Percentiles rank a stretch among this genome's conserved stretches.
These are phyloP conservation scores for Lota lota DNA, from an alignment of 2,113 vertebrate genomes.

Conservation along the genomic window DNA sequence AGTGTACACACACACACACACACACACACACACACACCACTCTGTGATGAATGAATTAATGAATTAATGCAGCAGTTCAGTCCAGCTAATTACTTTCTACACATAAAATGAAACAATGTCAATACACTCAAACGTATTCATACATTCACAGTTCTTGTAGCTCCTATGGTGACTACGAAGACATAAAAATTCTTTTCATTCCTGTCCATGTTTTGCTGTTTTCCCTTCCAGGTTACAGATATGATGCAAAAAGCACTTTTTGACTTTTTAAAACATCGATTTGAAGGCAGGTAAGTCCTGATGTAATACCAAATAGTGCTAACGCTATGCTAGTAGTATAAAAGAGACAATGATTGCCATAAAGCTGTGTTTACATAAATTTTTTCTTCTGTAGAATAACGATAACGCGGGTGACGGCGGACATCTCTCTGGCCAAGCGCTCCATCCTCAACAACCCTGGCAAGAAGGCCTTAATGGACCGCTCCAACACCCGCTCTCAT, in stretches of 20 bases:
- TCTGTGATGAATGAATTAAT: too few species aligned
- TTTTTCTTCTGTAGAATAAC: constrained; percentile 81
- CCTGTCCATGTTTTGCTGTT: neutral
- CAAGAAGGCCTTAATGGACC: constrained; percentile 96
- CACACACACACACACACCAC: too few species aligned
- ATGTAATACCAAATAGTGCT: constrained; percentile 8
- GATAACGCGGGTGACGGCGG: constrained; percentile 95
- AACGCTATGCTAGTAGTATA: neutral
- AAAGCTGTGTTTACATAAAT: neutral
- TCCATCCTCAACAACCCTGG: constrained; percentile 97
- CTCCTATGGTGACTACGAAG: too few species aligned
- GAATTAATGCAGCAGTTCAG: too few species aligned
- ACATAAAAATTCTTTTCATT: neutral
- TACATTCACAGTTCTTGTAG: too few species aligned
- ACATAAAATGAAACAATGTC: too few species aligned
- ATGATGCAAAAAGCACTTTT: constrained; percentile 99
- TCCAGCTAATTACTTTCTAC: too few species aligned
- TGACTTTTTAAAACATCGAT: constrained; percentile 99
- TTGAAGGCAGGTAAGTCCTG: constrained; percentile 94
- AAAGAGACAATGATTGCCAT: too few species aligned
- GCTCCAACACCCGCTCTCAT: constrained; percentile 92
- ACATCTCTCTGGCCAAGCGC: constrained; percentile 96
- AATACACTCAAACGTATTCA: too few species aligned
- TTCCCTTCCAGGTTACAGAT: constrained; percentile 89
- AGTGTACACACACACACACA: too few species aligned